Evolutionary conservation across 2,113 vertebrate species (phyloP).

Genomic region (Psilopsiagon aurifrons): DNA sequence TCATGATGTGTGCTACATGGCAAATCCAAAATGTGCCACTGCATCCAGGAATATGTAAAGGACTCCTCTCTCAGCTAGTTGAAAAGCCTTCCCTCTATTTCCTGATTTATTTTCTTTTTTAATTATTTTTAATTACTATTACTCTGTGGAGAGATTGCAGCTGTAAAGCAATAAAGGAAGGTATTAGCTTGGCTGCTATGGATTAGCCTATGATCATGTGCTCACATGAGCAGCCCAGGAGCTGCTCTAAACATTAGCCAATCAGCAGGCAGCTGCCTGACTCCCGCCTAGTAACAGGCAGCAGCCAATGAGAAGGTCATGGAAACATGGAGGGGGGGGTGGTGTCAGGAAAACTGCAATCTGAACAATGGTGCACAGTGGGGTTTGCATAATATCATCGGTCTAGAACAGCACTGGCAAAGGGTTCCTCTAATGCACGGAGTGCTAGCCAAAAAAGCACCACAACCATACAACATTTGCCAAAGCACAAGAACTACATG

Average conservation of each 20-base stretch:
- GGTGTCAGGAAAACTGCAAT: background rate
- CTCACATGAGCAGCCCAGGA: constrained; percentile 59
- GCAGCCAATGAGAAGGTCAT: constrained; percentile 63
- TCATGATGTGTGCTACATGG: background rate
- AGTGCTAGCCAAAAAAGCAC: background rate
- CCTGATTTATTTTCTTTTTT: background rate
- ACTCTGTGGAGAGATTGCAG: background rate
- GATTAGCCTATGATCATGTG: constrained; percentile 41
- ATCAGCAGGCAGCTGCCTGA: constrained; percentile 64
- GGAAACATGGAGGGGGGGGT: background rate
- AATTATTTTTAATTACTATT: background rate
- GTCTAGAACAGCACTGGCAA: constrained; percentile 65
- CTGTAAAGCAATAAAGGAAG: constrained; percentile 43
- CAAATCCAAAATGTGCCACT: background rate
- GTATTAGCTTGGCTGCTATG: constrained; percentile 14
- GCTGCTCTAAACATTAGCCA: constrained; percentile 57
- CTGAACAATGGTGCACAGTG: background rate
- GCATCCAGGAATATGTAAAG: background rate
- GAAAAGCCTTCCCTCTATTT: background rate
- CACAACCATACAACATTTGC: background rate
- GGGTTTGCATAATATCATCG: constrained; percentile 28
- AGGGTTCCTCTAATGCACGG: background rate
- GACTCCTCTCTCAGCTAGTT: background rate
- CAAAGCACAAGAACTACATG: background rate
- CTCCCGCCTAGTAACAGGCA: constrained; percentile 76